Base-by-base conservation (phyloP, 2,888 invertebrate species). In the Myopa tessellatipennis region DNA sequence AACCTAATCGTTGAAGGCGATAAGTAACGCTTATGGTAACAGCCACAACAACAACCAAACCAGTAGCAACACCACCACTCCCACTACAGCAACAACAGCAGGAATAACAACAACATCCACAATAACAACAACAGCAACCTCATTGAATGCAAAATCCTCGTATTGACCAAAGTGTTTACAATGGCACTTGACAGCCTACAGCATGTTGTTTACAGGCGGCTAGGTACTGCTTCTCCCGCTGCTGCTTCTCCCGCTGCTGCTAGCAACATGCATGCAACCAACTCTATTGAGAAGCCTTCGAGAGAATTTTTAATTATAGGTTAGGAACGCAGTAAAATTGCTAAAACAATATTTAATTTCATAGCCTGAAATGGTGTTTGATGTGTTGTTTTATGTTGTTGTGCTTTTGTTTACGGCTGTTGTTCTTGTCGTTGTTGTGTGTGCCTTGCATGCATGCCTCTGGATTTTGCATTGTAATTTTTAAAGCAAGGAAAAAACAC, bases 291-390 rank as follows among this genome's bases (percentile, higher is more conserved):
- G 5, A 10, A 3, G 26, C 26, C 26, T 14, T 50, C 14, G 10
- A 55, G 55, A n/a, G n/a, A 55, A 55, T 55, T 55, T 55, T 55
- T 55, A 55, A 55, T 55, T 55, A 55, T n/a, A 55, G 55, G 55
- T n/a, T n/a, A 55, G 55, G 16, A 55, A 55, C 16, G 55, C 55
- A 55, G 55, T 55, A 4, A 55, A 55, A 55, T 55, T 55, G 55
- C 55, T n/a, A 55, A 55, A 14, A 14, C 55, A 55, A 55, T 55
- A 55, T 55, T 55, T 55, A 55, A 55, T 55, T 55, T 55, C 55
- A 16, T 55, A n/a, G 55, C 55, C 55, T 55, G 16, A 55, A 55
- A 55, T 55, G 55, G 45, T 45, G 45, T 45, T 45, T 45, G 45
- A 3, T 45, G 45, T 45, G 45, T 45, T 45, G 45, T 45, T 45